phyloP scores from a whole-genome alignment of 1,140 invertebrate genomes.

The Micrasema longulum region DNA sequence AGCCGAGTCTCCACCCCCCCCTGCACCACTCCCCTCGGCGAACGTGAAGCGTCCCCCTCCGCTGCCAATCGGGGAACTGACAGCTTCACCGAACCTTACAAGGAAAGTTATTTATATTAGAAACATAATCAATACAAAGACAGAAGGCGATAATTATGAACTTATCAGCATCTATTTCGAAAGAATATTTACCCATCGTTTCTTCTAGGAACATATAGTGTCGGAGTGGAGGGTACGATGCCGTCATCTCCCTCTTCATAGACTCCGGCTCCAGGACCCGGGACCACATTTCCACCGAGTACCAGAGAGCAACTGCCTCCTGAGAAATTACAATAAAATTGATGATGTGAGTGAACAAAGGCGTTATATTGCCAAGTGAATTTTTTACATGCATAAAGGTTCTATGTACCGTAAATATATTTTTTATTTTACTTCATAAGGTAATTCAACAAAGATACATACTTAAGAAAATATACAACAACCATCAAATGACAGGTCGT shows the following conservation, averaged over 20 bases:
- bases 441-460: no score
- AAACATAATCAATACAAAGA: no score
- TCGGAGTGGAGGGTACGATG: slow-evolving; percentile 92
- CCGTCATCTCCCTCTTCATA: slow-evolving; percentile 87
- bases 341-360: no score
- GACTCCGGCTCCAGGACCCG: slow-evolving; percentile 63
- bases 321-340: slow-evolving; percentile 1
- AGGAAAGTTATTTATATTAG: no score
- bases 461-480: no score
- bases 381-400: no score
- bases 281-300: slow-evolving; percentile 57
- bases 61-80: slow-evolving; percentile 80
- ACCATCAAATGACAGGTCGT: no score
- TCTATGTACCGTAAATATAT: no score
- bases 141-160: no score
- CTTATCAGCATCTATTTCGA: no score
- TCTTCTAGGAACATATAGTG: slow-evolving; percentile 83
- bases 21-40: slow-evolving; percentile 64
- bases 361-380: no score
- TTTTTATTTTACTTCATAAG: no score
- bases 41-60: slow-evolving; percentile 78
- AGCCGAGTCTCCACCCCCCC: slow-evolving; percentile 71
- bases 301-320: slow-evolving; percentile 70
- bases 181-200: slow-evolving; percentile 77
- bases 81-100: slow-evolving; percentile 86